Conservation (phyloP, 2,113 vertebrate species). For the Pteropus alecto region DNA sequence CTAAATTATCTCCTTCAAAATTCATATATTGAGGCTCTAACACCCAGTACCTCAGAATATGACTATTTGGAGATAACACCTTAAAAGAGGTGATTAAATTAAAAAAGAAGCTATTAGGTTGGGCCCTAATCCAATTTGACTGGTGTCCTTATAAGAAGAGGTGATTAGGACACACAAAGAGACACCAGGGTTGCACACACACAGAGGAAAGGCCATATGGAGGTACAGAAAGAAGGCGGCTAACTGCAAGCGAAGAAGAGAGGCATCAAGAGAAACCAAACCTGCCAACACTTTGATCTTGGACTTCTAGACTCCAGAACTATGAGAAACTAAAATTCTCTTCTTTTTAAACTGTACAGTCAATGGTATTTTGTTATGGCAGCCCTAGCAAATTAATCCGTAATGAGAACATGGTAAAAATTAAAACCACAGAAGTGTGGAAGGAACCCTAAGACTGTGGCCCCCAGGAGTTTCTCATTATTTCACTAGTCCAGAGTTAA, state of each 20-base stretch:
- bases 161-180: background rate
- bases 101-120: background rate
- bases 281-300: background rate
- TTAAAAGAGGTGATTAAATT: background rate
- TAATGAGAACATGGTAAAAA: background rate
- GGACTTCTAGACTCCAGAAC: background rate
- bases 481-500: background rate
- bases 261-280: background rate
- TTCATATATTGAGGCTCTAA: background rate
- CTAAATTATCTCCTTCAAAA: background rate
- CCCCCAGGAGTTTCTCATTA: background rate
- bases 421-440: background rate
- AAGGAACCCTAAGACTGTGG: background rate
- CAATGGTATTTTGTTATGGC: background rate
- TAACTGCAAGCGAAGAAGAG: background rate
- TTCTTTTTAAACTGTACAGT: background rate
- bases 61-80: background rate
- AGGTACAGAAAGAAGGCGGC: background rate
- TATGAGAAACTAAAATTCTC: background rate
- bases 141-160: background rate
- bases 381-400: background rate
- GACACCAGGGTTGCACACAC: background rate
- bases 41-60: background rate
- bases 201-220: background rate
- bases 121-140: background rate